Evolutionary conservation across 2,113 vertebrate species (phyloP), one percentile per base, ranked within the genome.

Genomic region (Chaenocephalus aceratus): DNA sequence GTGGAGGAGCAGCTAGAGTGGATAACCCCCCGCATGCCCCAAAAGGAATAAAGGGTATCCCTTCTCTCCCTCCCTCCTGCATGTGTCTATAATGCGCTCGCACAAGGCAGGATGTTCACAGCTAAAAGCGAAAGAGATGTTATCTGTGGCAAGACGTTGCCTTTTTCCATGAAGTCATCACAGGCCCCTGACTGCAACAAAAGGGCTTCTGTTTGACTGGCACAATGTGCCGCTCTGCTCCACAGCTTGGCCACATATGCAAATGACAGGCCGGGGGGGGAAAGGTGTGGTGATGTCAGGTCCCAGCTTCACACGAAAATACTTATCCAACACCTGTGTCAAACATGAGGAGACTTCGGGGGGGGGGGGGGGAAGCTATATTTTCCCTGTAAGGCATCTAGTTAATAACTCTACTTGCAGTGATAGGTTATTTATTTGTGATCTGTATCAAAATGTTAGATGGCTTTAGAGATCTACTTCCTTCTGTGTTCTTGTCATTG

Each of bases 141-240:
- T 94, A 94, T 95, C 94, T 93, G 88, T 68, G 83, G 88, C 75
- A 89, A 94, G 93, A 93, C 87, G 89, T 90, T 88, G 85, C 86
- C 89, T 95, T 94, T 95, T 96, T 95, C 94, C 95, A 96, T 95
- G 92, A 95, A 94, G 95, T 95, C 94, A 96, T 90, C 88, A 82
- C 70, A 8, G 84, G 89, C 87, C 88, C 76, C 75, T 76, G 82
- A 61, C 69, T 80, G 85, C 86, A 92, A 91, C 91, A 93, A 94
- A 91, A 92, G 88, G 79, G 81, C 88, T 68, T 75, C 89, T 93
- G 87, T 94, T 89, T 52, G 70, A 71, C 67, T 51, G 87, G 83
- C 82, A 93, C 88, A 93, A 89, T 85, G 53, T 83, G 75, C 69
- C n/a, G 78, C 88, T 88, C 84, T 65, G 13, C 84, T 86, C 61